Base-by-base conservation (phyloP, 2,888 invertebrate genomes). In the Ectemnius cavifrons region DNA sequence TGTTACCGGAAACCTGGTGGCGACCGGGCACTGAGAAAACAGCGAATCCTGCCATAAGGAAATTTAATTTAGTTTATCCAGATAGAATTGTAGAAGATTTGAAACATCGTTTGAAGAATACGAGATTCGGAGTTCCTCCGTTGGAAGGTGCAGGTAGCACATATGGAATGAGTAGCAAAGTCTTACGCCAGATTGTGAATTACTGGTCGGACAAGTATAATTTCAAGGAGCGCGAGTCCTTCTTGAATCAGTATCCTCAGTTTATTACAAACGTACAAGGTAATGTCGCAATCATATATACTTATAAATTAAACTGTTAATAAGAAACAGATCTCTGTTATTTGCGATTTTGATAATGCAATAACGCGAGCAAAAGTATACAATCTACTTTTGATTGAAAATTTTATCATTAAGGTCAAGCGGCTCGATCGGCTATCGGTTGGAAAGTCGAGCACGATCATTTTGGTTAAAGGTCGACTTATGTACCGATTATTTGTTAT, bases 201-300 rank as follows among this genome's bases (percentile, higher is more conserved):
- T 95, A 96, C 89, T 98, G 98, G 98, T 93, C 93, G 13, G 94
- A 94, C 49, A 93, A 93, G 46, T 97, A 96, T 89, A 93, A 96
- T 83, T 96, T 95, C 95, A 89, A 91, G 37, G 93, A 94, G 64
- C 92, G 95, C 11, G 95, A 96, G 87, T 88, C 91, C 2, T 92
- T 92, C 70, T 91, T 98, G n/a, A 97, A 97, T 87, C 92, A 93
- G 75, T 95, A 94, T 83, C 93, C 94, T 0, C 96, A 97, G 74
- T 97, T 92, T 88, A 93, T 92, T 62, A 97, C 97, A 0, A 93
- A 94, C 70, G 94, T 97, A 81, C 95, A 96, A 89, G 96, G 96
- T 63, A 75, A 37, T 37, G 37, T 37, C 23, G 23, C 2, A 23
- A 23, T 23, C 23, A 23, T 3, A 3, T 2, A 0, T 23, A 23